phyloP scores from a whole-genome alignment of 1,140 invertebrate genomes.

The Sarcophaga bullata region DNA sequence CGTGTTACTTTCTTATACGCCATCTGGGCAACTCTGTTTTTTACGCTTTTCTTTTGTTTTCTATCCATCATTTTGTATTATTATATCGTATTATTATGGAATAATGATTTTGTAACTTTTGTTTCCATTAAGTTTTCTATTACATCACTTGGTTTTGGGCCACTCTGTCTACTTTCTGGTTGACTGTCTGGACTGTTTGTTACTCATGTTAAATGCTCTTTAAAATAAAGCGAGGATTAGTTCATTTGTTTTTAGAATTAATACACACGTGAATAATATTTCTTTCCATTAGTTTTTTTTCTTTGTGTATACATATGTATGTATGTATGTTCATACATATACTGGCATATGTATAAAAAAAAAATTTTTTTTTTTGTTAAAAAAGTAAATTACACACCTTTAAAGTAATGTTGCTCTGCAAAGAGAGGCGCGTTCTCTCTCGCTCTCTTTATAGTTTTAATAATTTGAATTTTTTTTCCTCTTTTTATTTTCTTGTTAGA shows the following conservation, averaged over 20 bases:
- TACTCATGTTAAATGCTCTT: too few species aligned
- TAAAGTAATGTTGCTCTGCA: not conserved
- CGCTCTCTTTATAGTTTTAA: too few species aligned
- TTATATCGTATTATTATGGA: too few species aligned
- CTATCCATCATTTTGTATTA: too few species aligned
- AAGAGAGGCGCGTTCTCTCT: too few species aligned
- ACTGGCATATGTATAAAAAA: not conserved
- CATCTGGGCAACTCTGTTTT: too few species aligned
- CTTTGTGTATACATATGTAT: not conserved
- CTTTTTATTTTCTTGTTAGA: too few species aligned
- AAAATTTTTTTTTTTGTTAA: not conserved
- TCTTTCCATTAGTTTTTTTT: not conserved
- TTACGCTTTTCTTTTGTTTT: too few species aligned
- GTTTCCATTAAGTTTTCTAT: too few species aligned
- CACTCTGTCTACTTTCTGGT: not conserved
- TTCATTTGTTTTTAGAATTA: not conserved
- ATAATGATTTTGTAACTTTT: too few species aligned
- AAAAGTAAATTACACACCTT: conserved; percentile 4
- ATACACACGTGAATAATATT: not conserved
- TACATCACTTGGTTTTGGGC: not conserved
- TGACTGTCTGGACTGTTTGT: not conserved
- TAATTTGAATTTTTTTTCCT: too few species aligned
- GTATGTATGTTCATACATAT: not conserved
- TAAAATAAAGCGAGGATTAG: not conserved
- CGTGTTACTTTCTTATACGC: too few species aligned